phyloP scores from a whole-genome alignment of 2,113 vertebrate genomes.

The Monopterus albus region DNA sequence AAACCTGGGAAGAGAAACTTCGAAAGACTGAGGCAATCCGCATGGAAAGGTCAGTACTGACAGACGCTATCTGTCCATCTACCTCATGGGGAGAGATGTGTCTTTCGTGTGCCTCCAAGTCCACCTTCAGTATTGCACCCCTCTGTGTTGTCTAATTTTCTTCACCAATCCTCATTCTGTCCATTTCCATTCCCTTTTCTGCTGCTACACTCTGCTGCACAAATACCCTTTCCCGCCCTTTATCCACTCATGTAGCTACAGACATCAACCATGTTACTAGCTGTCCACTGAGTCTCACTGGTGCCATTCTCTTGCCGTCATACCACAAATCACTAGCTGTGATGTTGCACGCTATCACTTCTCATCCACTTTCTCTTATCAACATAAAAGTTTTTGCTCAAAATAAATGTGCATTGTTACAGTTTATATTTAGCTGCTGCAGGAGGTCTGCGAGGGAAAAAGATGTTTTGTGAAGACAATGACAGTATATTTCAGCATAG shows the following conservation, averaged over 20 bases:
- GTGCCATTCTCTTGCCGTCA: constrained; percentile 37
- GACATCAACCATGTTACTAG: constrained; percentile 28
- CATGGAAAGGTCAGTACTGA: constrained; percentile 92
- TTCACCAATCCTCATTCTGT: constrained; percentile 36
- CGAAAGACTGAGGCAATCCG: constrained; percentile 97
- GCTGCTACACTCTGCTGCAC: constrained; percentile 50
- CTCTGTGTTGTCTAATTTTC: constrained; percentile 39
- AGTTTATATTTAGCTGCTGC: not conserved
- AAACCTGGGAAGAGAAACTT: constrained; percentile 90
- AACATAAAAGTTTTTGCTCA: not conserved
- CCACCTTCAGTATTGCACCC: constrained; percentile 18
- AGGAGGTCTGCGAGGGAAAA: not conserved
- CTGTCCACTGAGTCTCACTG: constrained; percentile 12
- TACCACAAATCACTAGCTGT: constrained; percentile 29
- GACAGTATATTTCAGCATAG: not conserved
- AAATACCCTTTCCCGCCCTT: constrained; percentile 15
- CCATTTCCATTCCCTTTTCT: constrained; percentile 23
- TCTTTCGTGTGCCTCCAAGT: constrained; percentile 10
- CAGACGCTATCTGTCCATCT: not conserved
- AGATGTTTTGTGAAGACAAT: not conserved
- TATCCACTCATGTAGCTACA: constrained; percentile 39
- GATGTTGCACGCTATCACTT: constrained; percentile 17
- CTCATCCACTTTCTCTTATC: constrained; percentile 10
- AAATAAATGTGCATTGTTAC: not conserved
- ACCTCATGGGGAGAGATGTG: not conserved